Evolutionary conservation across 2,888 invertebrate species (phyloP), one percentile per base, ranked within the genome.

Genomic region (Heliothis peltigera): DNA sequence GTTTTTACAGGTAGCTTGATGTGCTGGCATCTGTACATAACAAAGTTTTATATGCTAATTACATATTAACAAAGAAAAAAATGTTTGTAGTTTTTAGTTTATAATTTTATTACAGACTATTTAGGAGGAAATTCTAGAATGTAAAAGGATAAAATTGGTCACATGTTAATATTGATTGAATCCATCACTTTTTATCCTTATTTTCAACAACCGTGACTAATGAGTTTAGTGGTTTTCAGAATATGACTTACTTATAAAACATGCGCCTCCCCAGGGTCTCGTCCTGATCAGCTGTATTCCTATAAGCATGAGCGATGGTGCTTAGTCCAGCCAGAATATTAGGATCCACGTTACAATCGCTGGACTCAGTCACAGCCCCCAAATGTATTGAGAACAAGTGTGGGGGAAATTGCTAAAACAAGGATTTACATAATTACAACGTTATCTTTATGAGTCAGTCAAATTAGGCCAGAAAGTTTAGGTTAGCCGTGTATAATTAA

Each of bases 211-310:
- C 10, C 8, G 28, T 28, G 28, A 28, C 10, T 32, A 1, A 32
- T 32, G 32, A 35, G 15, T 6, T 39, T n/a, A n/a, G 3, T 32
- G 12, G 12, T 10, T 12, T 32, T 12, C 10, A 4, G 6, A 39
- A n/a, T 15, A 15, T 25, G 3, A 25, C 39, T 39, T 70, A 76
- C 76, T 77, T 68, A 35, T 71, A 68, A 62, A 63, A 79, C 4
- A 28, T 8, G 3, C 0, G 25, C 35, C 19, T 64, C 0, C 35
- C 53, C 17, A 10, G 8, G 10, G 4, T 2, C 10, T 8, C 2
- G 21, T 49, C 22, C 5, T 8, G 5, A n/a, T 7, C 0, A 12
- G 7, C 0, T 12, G 35, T 19, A 2, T n/a, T 2, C 8, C 7
- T 3, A 46, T 53, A 32, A 12, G 64, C 49, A 7, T 22, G 18